Conservation (phyloP, 2,888 invertebrate genomes). For the Synanthedon vespiformis region DNA sequence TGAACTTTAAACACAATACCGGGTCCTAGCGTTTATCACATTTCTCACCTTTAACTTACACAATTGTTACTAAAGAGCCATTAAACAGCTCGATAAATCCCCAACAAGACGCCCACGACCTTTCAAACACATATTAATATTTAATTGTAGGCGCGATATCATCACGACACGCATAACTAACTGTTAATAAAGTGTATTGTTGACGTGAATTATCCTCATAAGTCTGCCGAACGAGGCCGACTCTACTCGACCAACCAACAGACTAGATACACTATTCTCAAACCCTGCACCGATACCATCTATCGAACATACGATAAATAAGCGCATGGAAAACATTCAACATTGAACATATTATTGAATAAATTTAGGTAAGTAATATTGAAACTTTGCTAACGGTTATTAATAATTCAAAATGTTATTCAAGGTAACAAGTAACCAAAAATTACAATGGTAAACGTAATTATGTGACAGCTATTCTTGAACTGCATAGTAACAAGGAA, state of each 20-base stretch:
- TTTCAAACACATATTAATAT: slow-evolving; percentile 60
- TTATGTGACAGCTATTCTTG: no score
- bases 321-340: background rate
- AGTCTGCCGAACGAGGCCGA: slow-evolving; percentile 39
- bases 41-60: slow-evolving; percentile 32
- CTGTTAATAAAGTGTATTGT: slow-evolving; percentile 67
- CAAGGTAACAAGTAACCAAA: no score
- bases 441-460: no score
- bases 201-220: slow-evolving; percentile 65
- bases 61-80: slow-evolving; percentile 30
- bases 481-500: no score
- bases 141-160: slow-evolving; percentile 67
- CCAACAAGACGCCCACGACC: slow-evolving; percentile 37
- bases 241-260: background rate
- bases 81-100: slow-evolving; percentile 40
- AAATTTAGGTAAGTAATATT: background rate
- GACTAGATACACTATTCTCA: background rate
- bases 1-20: slow-evolving; percentile 3
- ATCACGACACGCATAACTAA: slow-evolving; percentile 58
- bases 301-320: background rate
- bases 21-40: slow-evolving; percentile 18
- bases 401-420: no score
- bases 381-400: no score
- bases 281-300: background rate
- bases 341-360: no score